A percentile compares a stretch with the other conserved stretches of the same genome.
Conservation (phyloP, 1,140 invertebrate species). For the Potamilus streckersoni region DNA sequence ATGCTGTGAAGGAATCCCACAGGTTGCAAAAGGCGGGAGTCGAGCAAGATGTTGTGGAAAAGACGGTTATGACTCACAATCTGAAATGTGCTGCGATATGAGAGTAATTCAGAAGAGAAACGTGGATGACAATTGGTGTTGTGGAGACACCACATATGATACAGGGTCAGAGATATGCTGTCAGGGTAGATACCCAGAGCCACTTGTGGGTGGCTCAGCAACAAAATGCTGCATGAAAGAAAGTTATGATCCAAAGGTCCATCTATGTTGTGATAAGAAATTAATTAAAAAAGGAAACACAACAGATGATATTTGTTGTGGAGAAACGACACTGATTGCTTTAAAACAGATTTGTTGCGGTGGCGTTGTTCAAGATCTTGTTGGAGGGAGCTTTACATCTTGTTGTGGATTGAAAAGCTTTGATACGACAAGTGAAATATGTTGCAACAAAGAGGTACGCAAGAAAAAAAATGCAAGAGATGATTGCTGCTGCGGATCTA, state of each 20-base stretch:
- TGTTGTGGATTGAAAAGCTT: constrained; percentile 26
- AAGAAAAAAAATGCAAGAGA: constrained; percentile 21
- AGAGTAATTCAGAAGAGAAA: constrained; percentile 11
- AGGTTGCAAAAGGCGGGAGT: neutral
- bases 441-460: constrained; percentile 20
- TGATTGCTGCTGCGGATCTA: constrained; percentile 29
- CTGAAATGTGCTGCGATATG: constrained; percentile 25
- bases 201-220: neutral
- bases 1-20: constrained; percentile 11
- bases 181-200: neutral
- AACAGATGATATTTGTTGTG: constrained; percentile 23
- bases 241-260: neutral
- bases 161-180: constrained; percentile 6
- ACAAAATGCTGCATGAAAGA: constrained; percentile 10
- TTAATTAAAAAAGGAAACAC: neutral
- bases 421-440: constrained; percentile 21
- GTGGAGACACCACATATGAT: constrained; percentile 14
- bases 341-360: constrained; percentile 12
- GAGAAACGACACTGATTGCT: constrained; percentile 14
- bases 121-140: constrained; percentile 15
- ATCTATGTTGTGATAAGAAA: constrained; percentile 7
- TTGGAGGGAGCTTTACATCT: constrained; percentile 18
- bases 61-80: constrained; percentile 6
- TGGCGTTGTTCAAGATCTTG: neutral
- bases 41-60: constrained; percentile 3